These are phyloP conservation scores for Pseudochirops corinnae DNA, from an alignment of 2,797 vertebrate genomes.

Conservation along the genomic window DNA sequence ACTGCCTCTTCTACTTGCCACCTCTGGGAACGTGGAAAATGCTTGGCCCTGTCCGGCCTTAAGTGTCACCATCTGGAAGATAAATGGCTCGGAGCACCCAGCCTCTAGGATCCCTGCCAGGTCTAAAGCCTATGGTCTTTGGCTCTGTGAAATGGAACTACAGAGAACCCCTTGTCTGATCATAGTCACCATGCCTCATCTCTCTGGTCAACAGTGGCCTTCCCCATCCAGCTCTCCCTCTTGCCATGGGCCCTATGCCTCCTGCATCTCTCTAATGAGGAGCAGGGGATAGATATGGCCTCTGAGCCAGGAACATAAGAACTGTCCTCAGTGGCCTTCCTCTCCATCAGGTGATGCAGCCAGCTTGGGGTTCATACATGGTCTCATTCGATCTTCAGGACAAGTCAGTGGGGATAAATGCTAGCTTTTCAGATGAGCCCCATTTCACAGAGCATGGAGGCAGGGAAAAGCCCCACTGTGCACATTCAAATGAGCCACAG, in stretches of 20 bases:
- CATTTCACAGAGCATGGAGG: background rate
- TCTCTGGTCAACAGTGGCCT: background rate
- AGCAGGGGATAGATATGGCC: background rate
- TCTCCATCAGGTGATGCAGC: background rate
- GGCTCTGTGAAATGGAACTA: background rate
- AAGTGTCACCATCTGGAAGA: background rate
- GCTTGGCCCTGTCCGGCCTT: background rate
- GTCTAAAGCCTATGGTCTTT: too few species aligned
- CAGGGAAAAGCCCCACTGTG: background rate
- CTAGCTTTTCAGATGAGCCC: background rate
- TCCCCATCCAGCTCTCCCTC: background rate
- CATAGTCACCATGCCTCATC: background rate
- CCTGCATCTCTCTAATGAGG: accelerated
- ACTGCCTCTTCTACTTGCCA: too few species aligned
- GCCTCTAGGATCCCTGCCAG: background rate
- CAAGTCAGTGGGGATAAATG: background rate
- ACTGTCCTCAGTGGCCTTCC: background rate
- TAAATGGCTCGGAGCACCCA: background rate
- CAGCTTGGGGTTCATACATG: background rate
- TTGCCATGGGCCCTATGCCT: background rate
- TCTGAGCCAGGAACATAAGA: too few species aligned
- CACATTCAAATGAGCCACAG: background rate
- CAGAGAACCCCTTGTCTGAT: background rate
- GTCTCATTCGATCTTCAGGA: background rate
- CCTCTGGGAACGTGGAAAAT: background rate